Base-by-base conservation (phyloP, 2,888 invertebrate species). In the Trachelus iudaicus region DNA sequence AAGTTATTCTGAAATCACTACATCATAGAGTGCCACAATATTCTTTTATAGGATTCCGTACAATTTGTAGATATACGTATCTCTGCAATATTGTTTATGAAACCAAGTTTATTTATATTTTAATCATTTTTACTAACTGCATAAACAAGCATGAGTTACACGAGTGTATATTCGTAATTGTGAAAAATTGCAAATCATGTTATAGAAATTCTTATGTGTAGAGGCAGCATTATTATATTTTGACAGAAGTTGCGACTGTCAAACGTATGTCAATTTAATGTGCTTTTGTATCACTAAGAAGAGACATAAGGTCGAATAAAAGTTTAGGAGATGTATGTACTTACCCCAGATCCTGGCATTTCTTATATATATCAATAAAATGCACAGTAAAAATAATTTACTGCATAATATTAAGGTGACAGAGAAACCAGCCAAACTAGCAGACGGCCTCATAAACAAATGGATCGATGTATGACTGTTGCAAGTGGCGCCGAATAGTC, bases 361-460 rank as follows among this genome's bases (percentile, higher is more conserved):
- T 75, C 71, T 83, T 76, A 69, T 40, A 81, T 56, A 56, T 56
- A 56, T 56, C 56, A 56, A 56, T 23, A 56, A 56, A 56, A 56
- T 56, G 6, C 56, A 56, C 56, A 56, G 23, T 56, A 56, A 56
- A 35, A 69, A 82, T 73, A 74, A 81, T 82, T 84, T 82, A 85
- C 77, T 83, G 81, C 82, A 83, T 83, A 76, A 34, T 69, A 73
- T 73, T 69, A 56, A 56, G 56, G 56, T 56, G 68, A 35, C 69
- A 75, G 73, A 13, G 35, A 71, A 34, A 71, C 34, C 34, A 33
- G 73, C 77, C 75, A 40, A 69, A 74, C 80, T 84, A 87, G 87
- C 85, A 87, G 87, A 87, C 86, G 82, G 85, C 81, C 83, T 82
- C 80, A 84, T 87, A 87, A 87, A 87, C 87, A 87, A 87, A 87